These are phyloP conservation scores for Hydrophis major DNA, from an alignment of 2,797 vertebrate genomes.

Conservation along the genomic window DNA sequence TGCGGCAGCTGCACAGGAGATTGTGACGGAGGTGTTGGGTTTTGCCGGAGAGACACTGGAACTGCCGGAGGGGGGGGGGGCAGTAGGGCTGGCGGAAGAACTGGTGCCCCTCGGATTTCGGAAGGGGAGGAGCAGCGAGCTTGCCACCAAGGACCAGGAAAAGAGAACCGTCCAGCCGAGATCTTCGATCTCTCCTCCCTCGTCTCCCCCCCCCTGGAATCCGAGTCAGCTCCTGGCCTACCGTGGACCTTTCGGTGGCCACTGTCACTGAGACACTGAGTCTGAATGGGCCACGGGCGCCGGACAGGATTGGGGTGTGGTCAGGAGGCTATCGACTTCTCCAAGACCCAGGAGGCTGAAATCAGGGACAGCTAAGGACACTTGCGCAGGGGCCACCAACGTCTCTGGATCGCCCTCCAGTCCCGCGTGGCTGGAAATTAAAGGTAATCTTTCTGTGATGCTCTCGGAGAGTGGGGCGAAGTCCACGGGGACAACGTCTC, in stretches of 20 bases:
- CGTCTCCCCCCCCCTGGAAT: neutral
- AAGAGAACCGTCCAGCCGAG: constrained; percentile 27
- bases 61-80: constrained; percentile 43
- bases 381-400: constrained; percentile 67
- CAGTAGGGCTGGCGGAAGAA: neutral
- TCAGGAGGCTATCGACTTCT: constrained; percentile 78
- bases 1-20: neutral
- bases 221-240: constrained; percentile 42
- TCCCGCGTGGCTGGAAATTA: constrained; percentile 61
- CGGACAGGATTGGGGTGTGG: constrained; percentile 67
- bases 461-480: constrained; percentile 68
- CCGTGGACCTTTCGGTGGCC: neutral
- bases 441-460: constrained; percentile 64
- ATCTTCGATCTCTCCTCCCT: constrained; percentile 41
- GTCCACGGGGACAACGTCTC: constrained; percentile 75
- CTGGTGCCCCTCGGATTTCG: neutral
- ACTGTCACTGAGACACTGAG: constrained; percentile 79
- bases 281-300: constrained; percentile 65
- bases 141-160: neutral
- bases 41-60: constrained; percentile 40
- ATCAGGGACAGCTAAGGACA: constrained; percentile 77
- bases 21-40: constrained; percentile 54
- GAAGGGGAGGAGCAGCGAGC: constrained; percentile 30
- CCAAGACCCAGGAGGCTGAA: constrained; percentile 78
- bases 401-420: constrained; percentile 64